Conservation (phyloP, 2,888 invertebrate species). For the Thymelicus lineola region DNA sequence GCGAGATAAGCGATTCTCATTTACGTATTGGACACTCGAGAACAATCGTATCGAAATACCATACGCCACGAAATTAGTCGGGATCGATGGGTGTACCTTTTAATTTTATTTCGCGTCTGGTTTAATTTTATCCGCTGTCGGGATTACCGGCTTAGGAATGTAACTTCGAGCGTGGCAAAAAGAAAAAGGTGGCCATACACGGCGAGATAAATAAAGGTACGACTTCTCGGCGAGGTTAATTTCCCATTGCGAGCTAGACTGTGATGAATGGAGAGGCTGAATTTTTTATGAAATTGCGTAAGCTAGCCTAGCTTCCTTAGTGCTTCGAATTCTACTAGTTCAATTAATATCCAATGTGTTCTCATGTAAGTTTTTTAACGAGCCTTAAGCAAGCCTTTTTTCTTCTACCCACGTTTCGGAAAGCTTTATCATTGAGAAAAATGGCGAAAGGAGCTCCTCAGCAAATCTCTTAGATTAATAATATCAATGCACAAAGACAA, state of each 20-base stretch:
- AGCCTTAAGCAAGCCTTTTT: too few relatives aligned
- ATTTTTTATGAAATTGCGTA: slow-evolving; percentile 55
- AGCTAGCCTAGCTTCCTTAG: slow-evolving; percentile 16
- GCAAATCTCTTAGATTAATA: too few relatives aligned
- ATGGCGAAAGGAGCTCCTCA: too few relatives aligned
- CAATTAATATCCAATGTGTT: too few relatives aligned
- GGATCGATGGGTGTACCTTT: slow-evolving; percentile 80
- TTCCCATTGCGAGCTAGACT: slow-evolving; percentile 61
- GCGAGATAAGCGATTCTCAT: slow-evolving; percentile 55
- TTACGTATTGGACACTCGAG: slow-evolving; percentile 55
- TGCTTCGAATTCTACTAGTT: slow-evolving; percentile 33
- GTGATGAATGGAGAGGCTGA: slow-evolving; percentile 76
- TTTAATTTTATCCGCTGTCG: slow-evolving; percentile 84
- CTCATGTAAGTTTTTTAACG: too few relatives aligned
- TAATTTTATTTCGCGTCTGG: slow-evolving; percentile 85
- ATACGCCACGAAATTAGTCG: slow-evolving; percentile 82
- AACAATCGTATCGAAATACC: slow-evolving; percentile 64
- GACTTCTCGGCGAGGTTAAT: slow-evolving; percentile 78
- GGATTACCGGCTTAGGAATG: slow-evolving; percentile 85
- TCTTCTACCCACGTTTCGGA: too few relatives aligned
- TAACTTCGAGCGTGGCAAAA: slow-evolving; percentile 75
- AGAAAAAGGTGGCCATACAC: slow-evolving; percentile 78
- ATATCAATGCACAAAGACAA: too few relatives aligned
- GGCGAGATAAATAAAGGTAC: slow-evolving; percentile 81
- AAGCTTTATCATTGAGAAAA: too few relatives aligned